These are phyloP conservation scores for Cosmia pyralina DNA, from an alignment of 2,888 invertebrate genomes.

Conservation along the genomic window DNA sequence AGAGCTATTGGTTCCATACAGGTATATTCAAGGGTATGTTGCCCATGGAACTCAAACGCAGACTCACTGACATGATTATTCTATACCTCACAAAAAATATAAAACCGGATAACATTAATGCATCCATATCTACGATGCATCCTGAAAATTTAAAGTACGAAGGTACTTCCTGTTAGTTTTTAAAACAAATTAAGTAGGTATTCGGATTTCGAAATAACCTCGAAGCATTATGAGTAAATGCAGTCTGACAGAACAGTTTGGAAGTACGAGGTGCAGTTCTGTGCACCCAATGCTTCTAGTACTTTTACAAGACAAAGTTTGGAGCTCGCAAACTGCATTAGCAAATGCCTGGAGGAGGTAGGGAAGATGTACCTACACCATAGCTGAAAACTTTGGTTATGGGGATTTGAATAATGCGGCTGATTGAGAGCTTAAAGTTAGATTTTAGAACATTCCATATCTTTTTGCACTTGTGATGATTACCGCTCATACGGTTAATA, in stretches of 20 bases:
- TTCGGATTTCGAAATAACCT: constrained; percentile 2
- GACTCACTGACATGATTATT: no score
- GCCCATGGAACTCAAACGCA: no score
- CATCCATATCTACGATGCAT: no score
- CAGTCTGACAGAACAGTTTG: not conserved
- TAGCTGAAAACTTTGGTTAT: not conserved
- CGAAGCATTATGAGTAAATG: not conserved
- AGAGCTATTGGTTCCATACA: no score
- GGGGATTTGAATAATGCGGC: not conserved
- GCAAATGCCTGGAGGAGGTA: not conserved
- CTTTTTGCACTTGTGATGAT: not conserved
- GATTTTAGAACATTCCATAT: not conserved
- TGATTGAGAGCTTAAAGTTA: no score
- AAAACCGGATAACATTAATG: not conserved
- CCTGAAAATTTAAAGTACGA: not conserved
- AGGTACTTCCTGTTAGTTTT: no score
- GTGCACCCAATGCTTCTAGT: constrained; percentile 5
- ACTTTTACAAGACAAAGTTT: constrained; percentile 21
- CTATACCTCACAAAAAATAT: not conserved
- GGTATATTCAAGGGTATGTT: no score
- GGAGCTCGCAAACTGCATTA: constrained; percentile 14
- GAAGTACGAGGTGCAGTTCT: constrained; percentile 13
- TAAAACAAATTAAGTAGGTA: not conserved
- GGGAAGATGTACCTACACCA: not conserved
- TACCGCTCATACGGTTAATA: not conserved